Conservation (phyloP, 1,140 invertebrate species). For the Rhynchophorus ferrugineus region DNA sequence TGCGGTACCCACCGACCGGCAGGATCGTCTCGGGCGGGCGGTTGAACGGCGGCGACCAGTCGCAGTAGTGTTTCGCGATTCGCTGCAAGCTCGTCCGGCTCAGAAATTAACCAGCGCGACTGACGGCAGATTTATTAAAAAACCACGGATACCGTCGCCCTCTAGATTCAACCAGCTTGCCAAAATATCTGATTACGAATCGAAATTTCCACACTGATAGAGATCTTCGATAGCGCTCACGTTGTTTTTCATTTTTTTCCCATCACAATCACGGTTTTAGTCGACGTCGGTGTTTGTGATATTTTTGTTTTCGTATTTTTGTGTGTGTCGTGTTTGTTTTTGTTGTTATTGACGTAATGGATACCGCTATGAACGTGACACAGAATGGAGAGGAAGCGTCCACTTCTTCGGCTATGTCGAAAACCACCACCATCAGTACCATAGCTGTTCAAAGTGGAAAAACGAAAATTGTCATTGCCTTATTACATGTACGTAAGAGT, state of each 20-base stretch:
- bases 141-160: no score
- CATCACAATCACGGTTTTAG: no score
- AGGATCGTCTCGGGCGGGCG: constrained; percentile 17
- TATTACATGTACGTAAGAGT: constrained; percentile 76
- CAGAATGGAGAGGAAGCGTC: constrained; percentile 25
- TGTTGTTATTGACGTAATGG: constrained; percentile 12
- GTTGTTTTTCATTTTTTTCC: no score
- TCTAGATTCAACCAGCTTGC: background rate
- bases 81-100: constrained; percentile 19
- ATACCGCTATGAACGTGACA: constrained; percentile 16
- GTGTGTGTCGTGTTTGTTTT: background rate
- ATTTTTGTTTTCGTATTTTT: no score
- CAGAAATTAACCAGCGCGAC: constrained; percentile 14
- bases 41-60: constrained; percentile 15
- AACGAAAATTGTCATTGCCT: constrained; percentile 79
- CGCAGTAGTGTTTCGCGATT: constrained; percentile 33
- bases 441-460: constrained; percentile 83
- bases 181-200: constrained; percentile 1
- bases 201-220: constrained; percentile 2
- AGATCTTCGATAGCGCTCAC: no score
- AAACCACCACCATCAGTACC: constrained; percentile 81
- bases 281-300: no score
- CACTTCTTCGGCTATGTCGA: constrained; percentile 33
- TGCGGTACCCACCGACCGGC: constrained; percentile 9
- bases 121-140: no score